These are phyloP conservation scores for Labia minor DNA, from an alignment of 2,888 invertebrate species.

Conservation along the genomic window DNA sequence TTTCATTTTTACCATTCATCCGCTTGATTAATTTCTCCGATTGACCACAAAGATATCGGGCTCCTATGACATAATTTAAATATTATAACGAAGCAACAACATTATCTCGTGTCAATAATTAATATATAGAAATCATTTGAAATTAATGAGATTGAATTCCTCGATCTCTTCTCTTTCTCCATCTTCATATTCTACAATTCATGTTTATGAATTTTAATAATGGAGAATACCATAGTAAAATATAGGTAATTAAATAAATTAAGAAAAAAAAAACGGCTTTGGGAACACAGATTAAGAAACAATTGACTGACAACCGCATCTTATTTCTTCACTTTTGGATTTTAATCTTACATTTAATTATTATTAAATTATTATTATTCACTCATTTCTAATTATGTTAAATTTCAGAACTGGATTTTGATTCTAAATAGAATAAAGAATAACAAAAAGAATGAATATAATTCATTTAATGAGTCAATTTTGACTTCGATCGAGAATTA, in stretches of 20 bases:
- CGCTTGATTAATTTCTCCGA: neutral
- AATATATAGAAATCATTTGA: neutral
- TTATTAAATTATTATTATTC: no score
- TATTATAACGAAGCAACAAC: neutral
- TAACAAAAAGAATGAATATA: no score
- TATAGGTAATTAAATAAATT: neutral
- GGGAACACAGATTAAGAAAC: no score
- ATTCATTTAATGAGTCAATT: no score
- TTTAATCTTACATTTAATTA: no score
- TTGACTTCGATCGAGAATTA: no score
- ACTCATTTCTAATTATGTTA: no score
- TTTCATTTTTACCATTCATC: neutral
- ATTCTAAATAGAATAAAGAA: no score
- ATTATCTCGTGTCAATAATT: neutral
- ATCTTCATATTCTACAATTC: neutral
- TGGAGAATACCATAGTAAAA: neutral
- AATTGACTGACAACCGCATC: no score
- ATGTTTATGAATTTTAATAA: neutral
- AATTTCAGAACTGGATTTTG: no score
- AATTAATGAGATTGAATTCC: slow-evolving; percentile 3
- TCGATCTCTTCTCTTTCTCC: neutral
- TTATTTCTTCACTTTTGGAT: no score
- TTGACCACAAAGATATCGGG: neutral
- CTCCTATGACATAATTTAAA: slow-evolving; percentile 3
- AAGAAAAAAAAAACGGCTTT: no score